Percentiles rank a stretch among this genome's conserved stretches.
Conservation (phyloP, 2,113 vertebrate genomes). For the Cryptotis parvus region DNA sequence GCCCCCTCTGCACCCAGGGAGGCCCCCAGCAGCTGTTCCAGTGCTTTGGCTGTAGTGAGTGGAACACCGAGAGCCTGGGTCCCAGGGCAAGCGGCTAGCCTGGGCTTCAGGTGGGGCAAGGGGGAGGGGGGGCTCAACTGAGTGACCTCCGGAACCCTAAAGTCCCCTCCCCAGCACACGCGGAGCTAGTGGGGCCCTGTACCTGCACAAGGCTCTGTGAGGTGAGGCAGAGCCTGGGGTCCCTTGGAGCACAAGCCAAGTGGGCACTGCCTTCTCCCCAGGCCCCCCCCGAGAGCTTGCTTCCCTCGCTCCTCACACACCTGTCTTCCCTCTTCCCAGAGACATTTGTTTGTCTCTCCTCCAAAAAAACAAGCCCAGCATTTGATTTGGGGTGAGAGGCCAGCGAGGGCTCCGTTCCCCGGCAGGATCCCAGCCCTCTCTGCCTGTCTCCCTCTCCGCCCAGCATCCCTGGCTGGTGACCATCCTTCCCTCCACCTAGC, state of each 20-base stretch:
- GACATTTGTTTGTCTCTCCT: conserved; percentile 51
- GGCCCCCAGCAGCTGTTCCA: conserved; percentile 70
- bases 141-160: background rate
- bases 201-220: background rate
- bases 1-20: conserved; percentile 49
- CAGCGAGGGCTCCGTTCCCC: background rate
- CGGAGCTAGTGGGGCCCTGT: conserved; percentile 42
- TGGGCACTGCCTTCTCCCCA: background rate
- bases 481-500: conserved; percentile 1
- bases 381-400: background rate
- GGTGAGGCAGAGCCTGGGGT: background rate
- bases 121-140: background rate
- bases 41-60: conserved; percentile 47
- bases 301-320: background rate
- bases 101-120: background rate
- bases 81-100: conserved; percentile 15
- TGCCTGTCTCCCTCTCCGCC: conserved; percentile 24
- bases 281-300: conserved; percentile 2
- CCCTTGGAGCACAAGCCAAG: background rate
- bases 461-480: background rate
- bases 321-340: conserved; percentile 44
- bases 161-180: background rate
- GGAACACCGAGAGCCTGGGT: background rate
- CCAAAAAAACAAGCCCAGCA: conserved; percentile 31
- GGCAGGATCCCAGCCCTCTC: no score